These are phyloP conservation scores for Cyprinodon tularosa DNA, from an alignment of 2,113 vertebrate genomes.

Conservation along the genomic window DNA sequence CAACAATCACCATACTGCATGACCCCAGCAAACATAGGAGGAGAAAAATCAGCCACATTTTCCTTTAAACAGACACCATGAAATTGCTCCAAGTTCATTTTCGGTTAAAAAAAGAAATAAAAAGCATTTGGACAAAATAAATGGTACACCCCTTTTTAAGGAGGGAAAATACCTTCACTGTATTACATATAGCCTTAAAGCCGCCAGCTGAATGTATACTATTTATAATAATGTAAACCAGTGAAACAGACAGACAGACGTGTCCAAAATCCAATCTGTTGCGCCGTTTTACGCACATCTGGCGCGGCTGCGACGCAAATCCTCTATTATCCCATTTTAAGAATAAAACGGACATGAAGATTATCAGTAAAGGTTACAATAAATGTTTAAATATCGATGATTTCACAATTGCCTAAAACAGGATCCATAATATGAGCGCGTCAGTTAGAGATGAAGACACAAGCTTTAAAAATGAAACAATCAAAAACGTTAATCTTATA, in stretches of 20 bases:
- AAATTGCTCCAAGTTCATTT: neutral
- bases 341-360: neutral
- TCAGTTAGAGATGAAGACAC: neutral
- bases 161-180: too few species aligned
- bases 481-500: neutral
- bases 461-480: neutral
- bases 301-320: constrained; percentile 19
- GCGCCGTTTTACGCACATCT: constrained; percentile 68
- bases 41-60: neutral
- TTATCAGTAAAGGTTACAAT: neutral
- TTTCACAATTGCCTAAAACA: neutral
- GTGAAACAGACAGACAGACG: neutral
- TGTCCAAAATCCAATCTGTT: constrained; percentile 9
- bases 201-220: neutral
- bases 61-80: neutral
- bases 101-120: neutral
- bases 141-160: too few species aligned
- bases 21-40: neutral
- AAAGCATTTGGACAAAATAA: neutral
- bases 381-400: neutral
- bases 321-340: neutral
- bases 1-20: constrained; percentile 6
- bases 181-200: too few species aligned
- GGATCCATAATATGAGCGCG: neutral
- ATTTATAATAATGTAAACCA: neutral